Evolutionary conservation across 2,113 vertebrate genomes (phyloP), one percentile per base, ranked within the genome.

Genomic region (Misgurnus mizolepis): DNA sequence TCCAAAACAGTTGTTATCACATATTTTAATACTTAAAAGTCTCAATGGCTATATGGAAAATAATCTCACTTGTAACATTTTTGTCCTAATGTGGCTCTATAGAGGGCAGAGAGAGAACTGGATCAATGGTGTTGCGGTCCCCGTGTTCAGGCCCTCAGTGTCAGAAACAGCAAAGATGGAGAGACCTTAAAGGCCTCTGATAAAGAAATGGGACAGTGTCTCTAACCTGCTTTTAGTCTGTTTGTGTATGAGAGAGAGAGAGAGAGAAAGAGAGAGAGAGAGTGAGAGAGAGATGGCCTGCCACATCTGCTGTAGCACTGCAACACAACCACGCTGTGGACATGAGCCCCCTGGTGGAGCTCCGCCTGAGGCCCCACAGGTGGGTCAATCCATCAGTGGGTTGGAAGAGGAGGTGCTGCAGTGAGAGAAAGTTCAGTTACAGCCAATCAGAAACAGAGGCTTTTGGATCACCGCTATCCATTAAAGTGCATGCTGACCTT

Each of bases 311-410:
- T 61, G 45, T 39, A n/a, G 34, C 67, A 41, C 7, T 72, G 47
- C 47, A 34, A 45, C 75, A 72, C 74, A 76, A 61, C 71, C 27
- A 53, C 41, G 18, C 58, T 75, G 67, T 72, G 74, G 75, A 75
- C 66, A 60, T 39, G 58, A 65, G 2, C 67, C 7, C 12, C 82
- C 53, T 41, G 10, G 71, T 86, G 15, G 86, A 80, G 82, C 73
- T 85, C 10, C 2, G 78, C 87, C 17, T 6, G 40, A 7, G 1
- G 89, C 76, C 69, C 80, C 76, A 65, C 1, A 18, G 84, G 84
- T 76, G 67, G 84, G 93, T 94, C 81, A 90, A 92, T 94, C 93
- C 93, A 90, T 82, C 71, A 82, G 53, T 61, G 67, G 68, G 67
- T 66, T 60, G 9, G 75, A 65, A 49, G 66, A 56, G 66, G 77